These are phyloP conservation scores for Rotaria socialis DNA, from an alignment of 2,888 invertebrate species.

Conservation along the genomic window DNA sequence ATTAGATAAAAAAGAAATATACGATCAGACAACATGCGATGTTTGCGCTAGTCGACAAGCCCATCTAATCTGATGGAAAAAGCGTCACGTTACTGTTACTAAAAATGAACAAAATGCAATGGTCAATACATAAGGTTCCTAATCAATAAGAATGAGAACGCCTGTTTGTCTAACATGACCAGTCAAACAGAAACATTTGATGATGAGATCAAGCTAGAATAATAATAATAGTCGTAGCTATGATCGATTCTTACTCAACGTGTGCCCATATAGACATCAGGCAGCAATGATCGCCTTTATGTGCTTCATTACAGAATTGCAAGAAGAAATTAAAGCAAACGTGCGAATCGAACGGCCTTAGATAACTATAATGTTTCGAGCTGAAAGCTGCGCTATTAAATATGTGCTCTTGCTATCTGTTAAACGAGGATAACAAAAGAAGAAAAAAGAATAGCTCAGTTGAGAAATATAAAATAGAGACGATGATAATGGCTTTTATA, in stretches of 20 bases:
- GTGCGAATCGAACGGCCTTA: not conserved
- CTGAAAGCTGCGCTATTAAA: not conserved
- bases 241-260: not conserved
- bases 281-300: not conserved
- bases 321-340: not conserved
- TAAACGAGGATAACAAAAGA: not conserved
- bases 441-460: not conserved
- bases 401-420: not conserved
- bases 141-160: not conserved
- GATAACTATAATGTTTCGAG: not conserved
- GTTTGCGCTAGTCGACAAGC: not conserved
- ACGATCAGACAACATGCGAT: slow-evolving; percentile 21
- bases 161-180: not conserved
- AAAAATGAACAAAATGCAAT: not conserved
- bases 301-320: not conserved
- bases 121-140: not conserved
- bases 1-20: not conserved
- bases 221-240: not conserved
- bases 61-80: slow-evolving; percentile 1
- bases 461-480: not conserved
- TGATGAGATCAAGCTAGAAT: slow-evolving; percentile 23
- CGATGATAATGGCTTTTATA: not conserved
- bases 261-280: not conserved
- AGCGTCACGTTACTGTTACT: slow-evolving; percentile 4
- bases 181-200: slow-evolving; percentile 29